Conservation (phyloP, 1,140 invertebrate species). For the Penaeus vannamei region DNA sequence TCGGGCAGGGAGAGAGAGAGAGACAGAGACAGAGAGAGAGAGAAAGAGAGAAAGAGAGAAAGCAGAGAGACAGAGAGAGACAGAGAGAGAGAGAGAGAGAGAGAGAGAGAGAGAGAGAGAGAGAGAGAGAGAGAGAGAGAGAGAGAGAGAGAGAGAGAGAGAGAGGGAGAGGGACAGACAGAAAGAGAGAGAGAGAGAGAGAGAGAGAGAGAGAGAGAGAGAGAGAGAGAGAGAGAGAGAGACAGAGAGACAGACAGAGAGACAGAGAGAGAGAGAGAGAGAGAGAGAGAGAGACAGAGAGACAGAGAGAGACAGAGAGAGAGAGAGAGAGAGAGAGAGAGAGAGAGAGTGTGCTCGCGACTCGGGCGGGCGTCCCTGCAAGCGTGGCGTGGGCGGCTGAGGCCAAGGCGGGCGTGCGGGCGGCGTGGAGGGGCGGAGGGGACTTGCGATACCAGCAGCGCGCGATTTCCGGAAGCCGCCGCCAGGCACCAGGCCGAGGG, state of each 20-base stretch:
- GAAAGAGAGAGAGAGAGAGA: not conserved
- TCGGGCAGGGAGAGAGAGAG: not conserved
- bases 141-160: no score
- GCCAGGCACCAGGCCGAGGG: no score
- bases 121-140: not conserved
- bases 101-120: not conserved
- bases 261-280: no score
- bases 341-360: no score
- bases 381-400: no score
- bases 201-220: not conserved
- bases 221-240: not conserved
- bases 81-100: not conserved
- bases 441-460: no score
- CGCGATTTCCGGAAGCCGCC: no score
- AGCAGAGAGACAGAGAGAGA: not conserved
- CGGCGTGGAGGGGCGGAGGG: no score
- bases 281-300: not conserved
- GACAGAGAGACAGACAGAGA: slow-evolving; percentile 4
- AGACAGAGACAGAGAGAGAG: not conserved
- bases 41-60: not conserved
- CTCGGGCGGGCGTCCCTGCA: no score
- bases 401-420: no score
- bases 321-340: not conserved
- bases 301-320: not conserved
- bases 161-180: no score